These are phyloP conservation scores for Forficula auricularia DNA, from an alignment of 1,140 invertebrate species.

Conservation along the genomic window DNA sequence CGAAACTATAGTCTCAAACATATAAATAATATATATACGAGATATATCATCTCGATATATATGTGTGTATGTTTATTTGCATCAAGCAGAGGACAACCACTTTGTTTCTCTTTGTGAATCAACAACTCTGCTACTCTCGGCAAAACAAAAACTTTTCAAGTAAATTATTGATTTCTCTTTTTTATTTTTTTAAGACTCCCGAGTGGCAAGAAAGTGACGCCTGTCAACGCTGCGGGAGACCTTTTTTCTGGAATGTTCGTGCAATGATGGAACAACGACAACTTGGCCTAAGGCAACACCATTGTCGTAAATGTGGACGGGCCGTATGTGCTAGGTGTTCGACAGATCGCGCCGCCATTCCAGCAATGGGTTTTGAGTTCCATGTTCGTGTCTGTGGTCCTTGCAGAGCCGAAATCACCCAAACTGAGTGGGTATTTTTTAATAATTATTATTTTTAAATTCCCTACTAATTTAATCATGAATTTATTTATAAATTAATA, in stretches of 20 bases:
- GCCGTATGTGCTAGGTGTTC: conserved; percentile 88
- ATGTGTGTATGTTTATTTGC: too few relatives aligned
- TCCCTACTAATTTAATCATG: too few relatives aligned
- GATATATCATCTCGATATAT: too few relatives aligned
- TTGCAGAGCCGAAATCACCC: conserved; percentile 66
- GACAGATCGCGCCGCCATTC: conserved; percentile 69
- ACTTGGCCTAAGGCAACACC: conserved; percentile 76
- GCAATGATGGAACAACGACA: conserved; percentile 96
- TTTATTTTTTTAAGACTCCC: conserved; percentile 59
- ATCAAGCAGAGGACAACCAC: too few relatives aligned
- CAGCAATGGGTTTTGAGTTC: conserved; percentile 94
- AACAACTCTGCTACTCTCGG: too few relatives aligned
- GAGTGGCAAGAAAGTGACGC: conserved; percentile 84
- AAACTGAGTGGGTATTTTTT: conserved; percentile 62
- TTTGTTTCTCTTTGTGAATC: too few relatives aligned
- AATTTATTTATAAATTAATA: too few relatives aligned
- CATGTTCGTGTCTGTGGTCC: conserved; percentile 87
- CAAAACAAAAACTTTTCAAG: too few relatives aligned
- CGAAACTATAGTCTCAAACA: too few relatives aligned
- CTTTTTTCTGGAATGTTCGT: conserved; percentile 96
- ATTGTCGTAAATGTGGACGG: conserved; percentile 77
- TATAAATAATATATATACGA: too few relatives aligned
- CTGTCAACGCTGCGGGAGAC: conserved; percentile 81
- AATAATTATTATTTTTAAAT: too few relatives aligned
- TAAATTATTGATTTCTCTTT: too few relatives aligned